Evolutionary conservation across 2,113 vertebrate genomes (phyloP).

Genomic region (Myrmecobius fasciatus): DNA sequence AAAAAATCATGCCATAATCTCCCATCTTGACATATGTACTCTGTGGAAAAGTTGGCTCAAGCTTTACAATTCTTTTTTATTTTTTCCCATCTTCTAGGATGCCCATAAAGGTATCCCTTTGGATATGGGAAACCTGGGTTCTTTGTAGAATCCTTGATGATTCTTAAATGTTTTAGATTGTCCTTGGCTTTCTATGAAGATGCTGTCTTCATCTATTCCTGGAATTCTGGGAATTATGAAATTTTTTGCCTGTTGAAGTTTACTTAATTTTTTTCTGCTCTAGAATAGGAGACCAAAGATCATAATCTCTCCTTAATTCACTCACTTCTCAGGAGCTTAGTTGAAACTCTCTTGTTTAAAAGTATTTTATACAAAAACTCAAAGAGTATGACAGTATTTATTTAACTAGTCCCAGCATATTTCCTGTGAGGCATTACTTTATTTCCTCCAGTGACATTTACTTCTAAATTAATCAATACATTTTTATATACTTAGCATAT

Average conservation of each 20-base stretch:
- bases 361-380: background rate
- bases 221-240: background rate
- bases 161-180: background rate
- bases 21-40: background rate
- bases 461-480: background rate
- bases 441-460: background rate
- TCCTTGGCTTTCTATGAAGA: background rate
- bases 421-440: background rate
- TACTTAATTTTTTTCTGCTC: background rate
- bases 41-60: background rate
- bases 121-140: background rate
- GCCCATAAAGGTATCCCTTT: background rate
- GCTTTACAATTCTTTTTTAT: background rate
- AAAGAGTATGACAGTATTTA: background rate
- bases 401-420: background rate
- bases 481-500: background rate
- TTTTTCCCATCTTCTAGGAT: background rate
- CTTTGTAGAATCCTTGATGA: background rate
- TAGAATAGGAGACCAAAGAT: background rate
- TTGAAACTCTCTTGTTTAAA: background rate
- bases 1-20: background rate
- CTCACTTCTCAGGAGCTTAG: background rate
- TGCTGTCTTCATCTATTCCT: background rate
- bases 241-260: background rate
- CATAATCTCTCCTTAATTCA: background rate